A percentile compares a stretch with the other conserved stretches of the same genome.
Evolutionary conservation across 2,888 invertebrate genomes (phyloP).

Genomic region (Sepioteuthis lessoniana): DNA sequence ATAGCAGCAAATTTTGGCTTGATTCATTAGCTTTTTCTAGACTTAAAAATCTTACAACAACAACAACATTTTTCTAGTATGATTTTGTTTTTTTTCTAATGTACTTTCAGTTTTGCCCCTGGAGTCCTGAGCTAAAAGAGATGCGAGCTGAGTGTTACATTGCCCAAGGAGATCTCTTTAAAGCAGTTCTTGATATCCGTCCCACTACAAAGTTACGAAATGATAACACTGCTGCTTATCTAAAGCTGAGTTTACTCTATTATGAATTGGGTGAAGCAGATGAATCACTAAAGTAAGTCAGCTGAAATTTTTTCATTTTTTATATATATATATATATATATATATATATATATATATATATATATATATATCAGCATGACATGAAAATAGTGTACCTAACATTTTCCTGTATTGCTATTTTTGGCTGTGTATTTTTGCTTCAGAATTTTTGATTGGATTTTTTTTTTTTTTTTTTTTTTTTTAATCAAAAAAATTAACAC

Average conservation of each 20-base stretch:
- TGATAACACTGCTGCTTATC: constrained; percentile 92
- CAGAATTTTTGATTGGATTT: too few relatives aligned
- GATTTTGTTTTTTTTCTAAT: neutral
- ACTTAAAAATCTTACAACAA: too few relatives aligned
- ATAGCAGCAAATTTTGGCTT: too few relatives aligned
- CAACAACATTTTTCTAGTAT: too few relatives aligned
- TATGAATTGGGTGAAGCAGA: constrained; percentile 94
- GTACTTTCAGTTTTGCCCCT: constrained; percentile 83
- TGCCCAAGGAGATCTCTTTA: constrained; percentile 75
- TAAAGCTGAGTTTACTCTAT: constrained; percentile 86
- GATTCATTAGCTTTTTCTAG: too few relatives aligned
- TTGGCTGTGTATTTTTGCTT: too few relatives aligned
- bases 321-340: neutral
- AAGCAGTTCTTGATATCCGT: constrained; percentile 92
- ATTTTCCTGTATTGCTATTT: neutral
- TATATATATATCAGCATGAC: too few relatives aligned
- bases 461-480: too few relatives aligned
- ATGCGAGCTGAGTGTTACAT: constrained; percentile 90
- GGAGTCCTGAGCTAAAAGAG: constrained; percentile 89
- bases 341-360: too few relatives aligned
- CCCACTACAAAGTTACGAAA: constrained; percentile 91
- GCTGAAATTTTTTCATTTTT: neutral
- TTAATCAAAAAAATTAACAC: too few relatives aligned
- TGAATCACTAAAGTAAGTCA: constrained; percentile 85
- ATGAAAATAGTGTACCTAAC: neutral